These are phyloP conservation scores for Falco novaeseelandiae DNA, from an alignment of 2,797 vertebrate species.

Conservation along the genomic window DNA sequence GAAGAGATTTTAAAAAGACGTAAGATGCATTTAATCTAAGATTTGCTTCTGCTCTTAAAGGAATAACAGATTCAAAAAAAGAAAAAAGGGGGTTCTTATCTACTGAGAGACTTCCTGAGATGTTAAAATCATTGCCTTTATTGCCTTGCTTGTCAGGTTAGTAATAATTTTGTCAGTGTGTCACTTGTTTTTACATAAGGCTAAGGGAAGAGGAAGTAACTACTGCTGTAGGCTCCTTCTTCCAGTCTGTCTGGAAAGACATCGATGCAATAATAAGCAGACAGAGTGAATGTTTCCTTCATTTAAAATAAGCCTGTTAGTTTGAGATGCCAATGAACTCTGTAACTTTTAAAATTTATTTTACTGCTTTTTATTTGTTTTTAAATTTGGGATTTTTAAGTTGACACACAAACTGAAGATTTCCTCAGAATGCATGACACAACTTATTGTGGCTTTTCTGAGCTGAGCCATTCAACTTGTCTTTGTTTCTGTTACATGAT, in stretches of 20 bases:
- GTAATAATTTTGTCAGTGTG: not conserved
- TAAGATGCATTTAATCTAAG: not conserved
- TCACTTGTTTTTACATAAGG: not conserved
- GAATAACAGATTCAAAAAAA: not conserved
- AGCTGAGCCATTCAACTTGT: not conserved
- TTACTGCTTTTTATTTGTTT: not conserved
- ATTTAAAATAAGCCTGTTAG: not conserved
- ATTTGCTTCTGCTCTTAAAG: not conserved
- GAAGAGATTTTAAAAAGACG: not conserved
- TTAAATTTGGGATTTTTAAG: not conserved
- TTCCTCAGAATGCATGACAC: not conserved
- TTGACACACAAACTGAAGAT: not conserved
- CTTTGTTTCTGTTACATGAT: not conserved
- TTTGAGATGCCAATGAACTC: not conserved
- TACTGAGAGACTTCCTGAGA: not conserved
- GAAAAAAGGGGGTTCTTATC: not conserved
- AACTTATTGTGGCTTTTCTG: not conserved
- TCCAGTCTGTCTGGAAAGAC: not conserved
- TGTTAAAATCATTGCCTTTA: not conserved
- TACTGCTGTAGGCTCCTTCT: not conserved
- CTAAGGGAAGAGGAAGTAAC: not conserved
- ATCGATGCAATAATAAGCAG: not conserved
- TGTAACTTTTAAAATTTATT: not conserved
- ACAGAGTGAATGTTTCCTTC: not conserved
- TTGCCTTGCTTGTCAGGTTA: not conserved